phyloP scores from a whole-genome alignment of 1,140 invertebrate species.

The Mizuhopecten yessoensis region DNA sequence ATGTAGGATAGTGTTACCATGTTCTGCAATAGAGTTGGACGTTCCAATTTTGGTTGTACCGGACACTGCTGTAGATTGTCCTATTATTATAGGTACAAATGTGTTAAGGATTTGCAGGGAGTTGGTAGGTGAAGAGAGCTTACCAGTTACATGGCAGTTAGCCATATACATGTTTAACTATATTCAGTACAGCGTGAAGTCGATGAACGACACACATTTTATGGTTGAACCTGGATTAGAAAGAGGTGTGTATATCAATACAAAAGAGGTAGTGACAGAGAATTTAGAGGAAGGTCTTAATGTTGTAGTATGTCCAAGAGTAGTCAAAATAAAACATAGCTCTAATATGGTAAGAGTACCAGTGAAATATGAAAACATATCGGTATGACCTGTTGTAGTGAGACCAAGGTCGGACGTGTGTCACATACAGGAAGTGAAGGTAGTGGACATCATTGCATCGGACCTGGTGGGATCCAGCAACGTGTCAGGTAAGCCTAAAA shows the following conservation, averaged over 20 bases:
- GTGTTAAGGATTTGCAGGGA: neutral
- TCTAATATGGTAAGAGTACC: too few relatives aligned
- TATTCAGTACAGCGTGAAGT: neutral
- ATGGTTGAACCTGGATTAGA: neutral
- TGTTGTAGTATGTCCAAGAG: constrained; percentile 54
- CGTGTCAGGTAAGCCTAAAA: neutral
- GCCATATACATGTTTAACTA: neutral
- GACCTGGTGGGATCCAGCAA: neutral
- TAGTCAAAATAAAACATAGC: constrained; percentile 47
- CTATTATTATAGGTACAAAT: constrained; percentile 53
- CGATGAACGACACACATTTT: neutral
- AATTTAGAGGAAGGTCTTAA: neutral
- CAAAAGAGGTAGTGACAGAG: neutral
- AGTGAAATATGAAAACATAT: too few relatives aligned
- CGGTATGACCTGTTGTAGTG: neutral
- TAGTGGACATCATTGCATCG: constrained; percentile 40
- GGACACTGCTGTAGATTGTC: constrained; percentile 10
- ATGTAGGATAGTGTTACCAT: too few relatives aligned
- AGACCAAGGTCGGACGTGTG: constrained; percentile 56
- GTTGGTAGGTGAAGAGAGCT: neutral
- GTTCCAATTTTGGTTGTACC: constrained; percentile 49
- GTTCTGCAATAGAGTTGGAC: too few relatives aligned
- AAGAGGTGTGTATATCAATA: neutral
- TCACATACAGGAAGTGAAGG: constrained; percentile 50
- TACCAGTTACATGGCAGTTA: neutral